Evolutionary conservation across 2,113 vertebrate species (phyloP), one percentile per base, ranked within the genome.

Genomic region (Pheucticus melanocephalus): DNA sequence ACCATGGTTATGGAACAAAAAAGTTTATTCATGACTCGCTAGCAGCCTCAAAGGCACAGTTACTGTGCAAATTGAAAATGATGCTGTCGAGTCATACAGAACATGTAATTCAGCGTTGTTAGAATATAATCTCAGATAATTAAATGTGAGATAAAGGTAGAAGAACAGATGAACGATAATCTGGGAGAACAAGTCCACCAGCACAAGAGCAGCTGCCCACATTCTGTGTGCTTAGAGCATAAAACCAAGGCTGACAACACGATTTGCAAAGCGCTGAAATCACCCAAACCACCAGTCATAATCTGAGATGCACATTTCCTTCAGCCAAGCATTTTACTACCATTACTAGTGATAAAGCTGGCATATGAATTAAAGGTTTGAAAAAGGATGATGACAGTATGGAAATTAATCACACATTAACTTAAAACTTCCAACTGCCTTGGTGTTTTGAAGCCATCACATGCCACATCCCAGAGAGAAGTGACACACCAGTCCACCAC

Each of bases 181-280:
- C 59, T 61, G 37, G 33, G 61, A 94, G 75, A 91, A 94, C 23
- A 64, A 79, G 59, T 72, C 82, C 86, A 93, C 75, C 68, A 93
- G 82, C 68, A 30, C 82, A 85, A 82, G 22, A 82, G 72, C 60
- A 94, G 81, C 53, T 94, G 77, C 48, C 70, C 61, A 76, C 23
- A 50, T 77, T 83, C 70, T 56, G 61, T 47, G 45, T 44, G 86
- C 73, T 83, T 19, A 15, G 10, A 82, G 33, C 4, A 11, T 81
- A 92, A 94, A 90, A 92, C 45, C 88, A 87, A 88, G 44, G 82
- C 92, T 94, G 70, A 90, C 85, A 90, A 91, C 86, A 81, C 13
- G 0, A 95, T 88, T 84, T 88, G 65, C 73, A 22, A 91, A 95
- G 79, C 77, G 85, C 72, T 89, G 92, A 85, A 88, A 93, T 86